Base-by-base conservation (phyloP, 2,113 vertebrate species). In the Haplochromis burtoni region DNA sequence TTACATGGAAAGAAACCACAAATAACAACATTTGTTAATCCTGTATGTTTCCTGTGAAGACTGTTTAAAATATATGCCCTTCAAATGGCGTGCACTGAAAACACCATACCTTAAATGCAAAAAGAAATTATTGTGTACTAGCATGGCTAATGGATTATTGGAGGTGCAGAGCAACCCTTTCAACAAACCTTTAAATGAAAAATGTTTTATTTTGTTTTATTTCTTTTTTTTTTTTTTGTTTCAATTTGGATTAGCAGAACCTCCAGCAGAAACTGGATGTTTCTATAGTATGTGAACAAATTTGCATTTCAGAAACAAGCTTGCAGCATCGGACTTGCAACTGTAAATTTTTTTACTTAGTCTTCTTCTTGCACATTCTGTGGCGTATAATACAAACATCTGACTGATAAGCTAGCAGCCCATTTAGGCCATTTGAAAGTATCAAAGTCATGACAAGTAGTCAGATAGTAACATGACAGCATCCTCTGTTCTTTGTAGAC, bases 121-220 rank as follows among this genome's bases (percentile, higher is more conserved):
- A 76, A 86, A 54, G 13, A 53, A 78, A 86, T 26, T 8, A 80
- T 79, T 49, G 12, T 49, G n/a, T 86, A 31, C 73, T 80, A 73
- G 11, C 81, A 76, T 63, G 29, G 0, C 40, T 29, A 63, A 84
- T 76, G 4, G 53, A 81, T 89, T 81, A 42, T 53, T 31, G 26
- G 26, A 53, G 8, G 31, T 33, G 9, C 31, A 86, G 26, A 31
- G 8, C 9, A 80, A 7, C 24, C 9, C 21, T 59, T 80, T 89
- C 53, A 33, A 59, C 57, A 49, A 51, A 86, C 42, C 4, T 59
- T 63, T 29, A 35, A 66, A 45, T 78, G 14, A 47, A 82, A 82
- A 66, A 10, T 66, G 10, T 35, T 66, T n/a, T 35, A 0, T 66
- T 13, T 71, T 31, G 4, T 35, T 66, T n/a, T 35, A 0, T 66